Base-by-base conservation (phyloP, 2,888 invertebrate species). In the Dryomyza anilis region DNA sequence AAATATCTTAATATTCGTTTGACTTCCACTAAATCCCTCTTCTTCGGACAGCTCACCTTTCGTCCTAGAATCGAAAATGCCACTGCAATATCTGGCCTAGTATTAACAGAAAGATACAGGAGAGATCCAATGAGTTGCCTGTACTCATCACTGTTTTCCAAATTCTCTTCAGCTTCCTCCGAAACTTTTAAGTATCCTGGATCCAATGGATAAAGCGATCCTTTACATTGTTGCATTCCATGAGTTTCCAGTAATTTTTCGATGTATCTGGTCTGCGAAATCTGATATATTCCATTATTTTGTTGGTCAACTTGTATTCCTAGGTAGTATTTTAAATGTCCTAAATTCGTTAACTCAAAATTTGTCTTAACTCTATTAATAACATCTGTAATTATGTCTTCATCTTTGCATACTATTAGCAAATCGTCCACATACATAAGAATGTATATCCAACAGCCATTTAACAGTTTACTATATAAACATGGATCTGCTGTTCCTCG, bases 11-110 rank as follows among this genome's bases (percentile, higher is more conserved):
- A 46, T 16, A 46, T 19, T 46, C 46, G 43, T n/a, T 43, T 43
- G n/a, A 19, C 16, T 19, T 46, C 46, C 46, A 46, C 46, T 16
- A 46, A n/a, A 46, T 46, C 46, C 21, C 16, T 19, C 19, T 71
- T 72, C 19, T 43, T 57, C 36, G 64, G 64, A 12, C 39, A 33
- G 36, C 36, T 39, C 5, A 61, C 53, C 46, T 61, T 66, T 64
- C 66, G 67, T 25, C 62, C 46, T 30, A 70, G 64, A 25, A 70
- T 68, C 1, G 63, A 55, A 10, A 64, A 36, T 29, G 65, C 45
- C 7, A 71, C 70, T 19, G 69, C 43, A 4, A 73, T 71, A 25
- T 72, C 72, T 21, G 71, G 72, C 66, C 72, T 63, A 5, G 72
- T 71, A 46, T 71, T 69, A 1, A 70, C 59, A 8, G 70, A 66